A percentile compares a stretch with the other conserved stretches of the same genome.
phyloP scores from a whole-genome alignment of 2,888 invertebrate species.

The Caenorhabditis auriculariae region DNA sequence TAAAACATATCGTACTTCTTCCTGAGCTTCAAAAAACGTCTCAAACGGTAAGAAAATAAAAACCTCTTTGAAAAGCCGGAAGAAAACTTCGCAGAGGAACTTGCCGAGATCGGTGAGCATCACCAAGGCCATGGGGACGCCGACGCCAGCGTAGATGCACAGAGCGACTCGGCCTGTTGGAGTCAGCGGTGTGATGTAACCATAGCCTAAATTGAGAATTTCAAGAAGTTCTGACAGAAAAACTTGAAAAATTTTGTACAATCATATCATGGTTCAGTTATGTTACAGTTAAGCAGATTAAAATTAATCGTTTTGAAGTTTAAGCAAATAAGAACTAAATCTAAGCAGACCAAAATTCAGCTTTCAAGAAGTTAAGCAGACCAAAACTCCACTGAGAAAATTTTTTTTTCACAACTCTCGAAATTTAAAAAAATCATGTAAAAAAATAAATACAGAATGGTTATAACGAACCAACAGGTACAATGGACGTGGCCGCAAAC shows the following conservation, averaged over 20 bases:
- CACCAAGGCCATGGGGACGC: conserved; percentile 55
- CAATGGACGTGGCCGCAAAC: conserved; percentile 56
- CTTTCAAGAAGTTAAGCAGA: neutral
- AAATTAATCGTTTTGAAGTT: neutral
- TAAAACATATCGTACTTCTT: too few species aligned
- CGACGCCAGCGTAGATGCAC: conserved; percentile 53
- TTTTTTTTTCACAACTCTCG: neutral
- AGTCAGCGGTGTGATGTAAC: conserved; percentile 54
- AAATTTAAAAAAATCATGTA: conserved; percentile 2
- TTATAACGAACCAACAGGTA: conserved; percentile 47
- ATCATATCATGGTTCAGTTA: neutral
- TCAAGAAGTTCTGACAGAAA: neutral
- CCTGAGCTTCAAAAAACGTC: too few species aligned
- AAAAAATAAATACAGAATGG: neutral
- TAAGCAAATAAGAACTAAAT: neutral
- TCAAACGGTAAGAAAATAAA: too few species aligned
- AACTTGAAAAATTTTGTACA: neutral
- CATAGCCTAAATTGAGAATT: conserved; percentile 41
- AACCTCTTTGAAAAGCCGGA: conserved; percentile 40
- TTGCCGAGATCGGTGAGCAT: conserved; percentile 57
- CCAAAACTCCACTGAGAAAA: neutral
- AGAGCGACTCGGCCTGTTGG: conserved; percentile 46
- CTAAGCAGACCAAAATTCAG: neutral
- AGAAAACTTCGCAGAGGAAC: conserved; percentile 49
- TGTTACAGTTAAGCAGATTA: neutral